Evolutionary conservation across 2,113 vertebrate species (phyloP).

Genomic region (Calyptommatus sinebrachiatus): DNA sequence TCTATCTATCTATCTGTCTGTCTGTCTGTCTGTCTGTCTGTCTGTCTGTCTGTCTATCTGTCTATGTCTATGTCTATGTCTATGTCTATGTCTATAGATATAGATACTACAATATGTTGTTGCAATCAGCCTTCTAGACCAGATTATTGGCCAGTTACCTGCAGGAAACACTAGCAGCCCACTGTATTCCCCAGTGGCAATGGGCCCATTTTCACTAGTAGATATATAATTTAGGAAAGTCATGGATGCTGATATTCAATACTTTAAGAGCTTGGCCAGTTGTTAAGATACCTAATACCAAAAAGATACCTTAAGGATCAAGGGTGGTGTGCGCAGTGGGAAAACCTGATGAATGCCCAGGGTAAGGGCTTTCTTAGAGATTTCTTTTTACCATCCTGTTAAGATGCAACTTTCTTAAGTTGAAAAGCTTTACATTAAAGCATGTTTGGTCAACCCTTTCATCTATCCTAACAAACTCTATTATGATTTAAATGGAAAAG

Average conservation of each 20-base stretch:
- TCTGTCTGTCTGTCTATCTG: too few species aligned
- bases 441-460: neutral
- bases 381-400: slow-evolving; percentile 10
- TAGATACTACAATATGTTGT: too few species aligned
- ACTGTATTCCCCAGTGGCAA: too few species aligned
- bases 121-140: too few species aligned
- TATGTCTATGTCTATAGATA: too few species aligned
- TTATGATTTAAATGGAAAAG: slow-evolving; percentile 33
- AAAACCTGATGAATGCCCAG: slow-evolving; percentile 1
- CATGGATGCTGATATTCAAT: neutral
- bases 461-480: slow-evolving; percentile 7
- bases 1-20: too few species aligned
- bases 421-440: neutral
- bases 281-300: neutral
- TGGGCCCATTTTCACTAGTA: too few species aligned
- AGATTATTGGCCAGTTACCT: too few species aligned
- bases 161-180: too few species aligned
- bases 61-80: too few species aligned
- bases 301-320: neutral
- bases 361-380: neutral
- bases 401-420: slow-evolving; percentile 29
- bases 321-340: too few species aligned
- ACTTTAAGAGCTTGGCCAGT: neutral
- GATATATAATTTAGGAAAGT: neutral
- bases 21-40: too few species aligned